These are phyloP conservation scores for Isurus oxyrinchus DNA, from an alignment of 2,113 vertebrate genomes.

Conservation along the genomic window DNA sequence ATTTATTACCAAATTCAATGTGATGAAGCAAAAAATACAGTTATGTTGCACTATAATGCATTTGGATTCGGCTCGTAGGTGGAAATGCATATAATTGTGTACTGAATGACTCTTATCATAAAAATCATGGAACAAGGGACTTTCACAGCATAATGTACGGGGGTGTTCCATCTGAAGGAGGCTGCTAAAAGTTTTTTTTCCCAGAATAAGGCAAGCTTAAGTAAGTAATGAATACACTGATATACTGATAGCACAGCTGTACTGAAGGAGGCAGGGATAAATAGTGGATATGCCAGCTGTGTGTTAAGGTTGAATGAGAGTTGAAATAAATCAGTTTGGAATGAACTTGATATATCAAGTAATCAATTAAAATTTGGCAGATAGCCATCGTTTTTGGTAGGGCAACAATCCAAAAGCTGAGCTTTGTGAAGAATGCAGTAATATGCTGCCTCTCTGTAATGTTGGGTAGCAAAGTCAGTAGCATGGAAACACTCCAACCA, in stretches of 20 bases:
- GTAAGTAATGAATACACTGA: constrained; percentile 26
- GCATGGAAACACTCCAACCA: neutral
- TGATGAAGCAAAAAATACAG: neutral
- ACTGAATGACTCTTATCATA: neutral
- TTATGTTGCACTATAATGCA: neutral
- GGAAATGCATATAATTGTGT: constrained; percentile 1
- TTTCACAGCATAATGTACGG: constrained; percentile 4
- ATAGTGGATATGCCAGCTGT: constrained; percentile 22
- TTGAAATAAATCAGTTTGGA: constrained; percentile 27
- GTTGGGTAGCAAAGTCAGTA: neutral
- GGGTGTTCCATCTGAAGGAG: constrained; percentile 30
- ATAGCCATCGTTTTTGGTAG: neutral
- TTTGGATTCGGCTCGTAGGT: constrained; percentile 14
- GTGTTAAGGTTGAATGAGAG: neutral
- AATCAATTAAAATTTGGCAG: constrained; percentile 19
- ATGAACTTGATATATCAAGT: constrained; percentile 24
- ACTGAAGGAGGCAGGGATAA: neutral
- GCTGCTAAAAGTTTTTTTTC: neutral
- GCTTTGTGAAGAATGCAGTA: neutral
- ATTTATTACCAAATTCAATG: neutral
- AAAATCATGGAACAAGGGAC: constrained; percentile 6
- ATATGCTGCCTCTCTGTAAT: neutral
- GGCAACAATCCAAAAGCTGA: neutral
- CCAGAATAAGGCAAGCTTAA: neutral
- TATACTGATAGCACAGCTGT: constrained; percentile 20